Evolutionary conservation across 2,113 vertebrate species (phyloP), one percentile per base, ranked within the genome.

Genomic region (Cygnus atratus): DNA sequence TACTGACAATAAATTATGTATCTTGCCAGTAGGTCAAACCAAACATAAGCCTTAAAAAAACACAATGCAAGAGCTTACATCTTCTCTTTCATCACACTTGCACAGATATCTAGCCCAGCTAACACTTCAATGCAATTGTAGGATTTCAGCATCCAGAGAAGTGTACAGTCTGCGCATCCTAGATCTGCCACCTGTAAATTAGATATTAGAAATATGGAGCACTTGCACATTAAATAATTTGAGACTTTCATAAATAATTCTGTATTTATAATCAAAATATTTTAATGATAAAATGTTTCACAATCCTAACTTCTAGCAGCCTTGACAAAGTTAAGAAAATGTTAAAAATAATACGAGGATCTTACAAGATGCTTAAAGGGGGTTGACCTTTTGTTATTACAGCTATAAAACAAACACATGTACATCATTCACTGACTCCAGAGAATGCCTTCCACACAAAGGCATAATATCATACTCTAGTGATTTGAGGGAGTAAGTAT

Each of bases 121-220:
- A 99, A 98, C 59, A 98, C 94, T 66, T 99, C 98, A 73, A 99
- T 94, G 71, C 98, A 98, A 41, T 95, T 97, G 84, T 98, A 98
- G 95, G 98, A 98, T 97, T 97, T 98, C 24, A 99, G 98, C 91
- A 97, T 98, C 92, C 97, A 96, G 10, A 99, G 97, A n/a, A 99
- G 98, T 0, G 57, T 92, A 84, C 99, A 98, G 19, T 99, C 98
- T 20, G 97, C 96, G 95, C 99, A 99, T 25, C 99, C 99, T 92
- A 99, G 92, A 93, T 99, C 99, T 72, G 98, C 98, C 93, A 99
- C 98, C 99, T 99, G 96, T 39, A 95, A 65, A 87, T 57, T 55
- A 96, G 33, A 94, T 22, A 91, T 84, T 77, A 41, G 26, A 29
- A 29, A 65, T 29, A 41, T 4, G 28, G 62, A 29, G 62, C 26